A percentile compares a stretch with the other conserved stretches of the same genome.
Evolutionary conservation across 2,888 invertebrate species (phyloP).

Genomic region (Leucophora obtusa): DNA sequence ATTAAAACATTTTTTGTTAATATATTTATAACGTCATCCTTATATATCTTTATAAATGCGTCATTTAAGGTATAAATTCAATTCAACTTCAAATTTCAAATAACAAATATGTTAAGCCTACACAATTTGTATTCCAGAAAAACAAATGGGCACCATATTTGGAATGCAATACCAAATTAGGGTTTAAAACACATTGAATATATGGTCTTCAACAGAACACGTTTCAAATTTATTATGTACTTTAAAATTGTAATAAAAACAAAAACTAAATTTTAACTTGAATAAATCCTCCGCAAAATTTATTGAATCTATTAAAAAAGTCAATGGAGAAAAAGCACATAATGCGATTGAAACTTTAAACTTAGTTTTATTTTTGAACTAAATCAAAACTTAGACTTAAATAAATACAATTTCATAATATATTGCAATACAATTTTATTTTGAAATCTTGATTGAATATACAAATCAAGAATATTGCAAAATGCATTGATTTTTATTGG

Average conservation of each 20-base stretch:
- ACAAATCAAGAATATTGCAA: no score
- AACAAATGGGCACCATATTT: background rate
- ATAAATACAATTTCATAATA: no score
- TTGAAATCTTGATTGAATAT: no score
- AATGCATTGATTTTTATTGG: no score
- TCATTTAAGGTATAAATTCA: constrained; percentile 2
- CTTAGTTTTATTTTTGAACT: no score
- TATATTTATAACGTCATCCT: background rate
- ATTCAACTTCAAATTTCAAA: background rate
- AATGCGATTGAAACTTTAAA: no score
- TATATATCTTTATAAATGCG: background rate
- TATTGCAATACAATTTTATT: no score
- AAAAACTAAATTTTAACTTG: background rate
- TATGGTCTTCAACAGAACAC: background rate
- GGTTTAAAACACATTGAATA: background rate
- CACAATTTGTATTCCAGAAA: background rate
- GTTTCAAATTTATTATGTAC: constrained; percentile 4
- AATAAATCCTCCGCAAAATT: constrained; percentile 5
- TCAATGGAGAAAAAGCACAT: no score
- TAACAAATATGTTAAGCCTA: background rate
- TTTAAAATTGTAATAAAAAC: background rate
- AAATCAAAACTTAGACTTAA: no score
- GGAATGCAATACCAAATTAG: background rate
- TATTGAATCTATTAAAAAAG: background rate
- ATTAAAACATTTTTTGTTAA: background rate